A percentile compares a stretch with the other conserved stretches of the same genome.
phyloP scores from a whole-genome alignment of 2,113 vertebrate genomes.

The Campylorhamphus procurvoides region DNA sequence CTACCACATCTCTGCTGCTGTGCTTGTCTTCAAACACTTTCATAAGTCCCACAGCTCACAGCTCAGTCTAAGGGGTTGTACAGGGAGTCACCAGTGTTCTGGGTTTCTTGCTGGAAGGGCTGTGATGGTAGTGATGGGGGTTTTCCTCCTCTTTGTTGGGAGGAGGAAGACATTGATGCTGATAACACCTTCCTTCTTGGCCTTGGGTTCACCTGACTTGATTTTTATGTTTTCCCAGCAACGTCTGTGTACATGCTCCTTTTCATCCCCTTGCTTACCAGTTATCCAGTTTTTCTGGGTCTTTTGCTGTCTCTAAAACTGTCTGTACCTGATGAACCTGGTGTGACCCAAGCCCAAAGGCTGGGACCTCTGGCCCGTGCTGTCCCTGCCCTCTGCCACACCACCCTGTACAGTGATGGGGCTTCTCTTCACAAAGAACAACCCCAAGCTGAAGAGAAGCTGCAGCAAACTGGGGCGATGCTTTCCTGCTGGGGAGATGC shows the following conservation, averaged over 20 bases:
- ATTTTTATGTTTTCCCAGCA: neutral
- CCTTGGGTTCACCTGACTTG: neutral
- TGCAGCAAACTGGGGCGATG: neutral
- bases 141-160: neutral
- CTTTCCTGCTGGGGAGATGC: neutral
- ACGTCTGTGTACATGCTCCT: neutral
- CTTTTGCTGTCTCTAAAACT: neutral
- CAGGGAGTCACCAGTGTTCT: neutral
- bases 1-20: neutral
- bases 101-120: accelerated
- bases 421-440: neutral
- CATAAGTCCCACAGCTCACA: neutral
- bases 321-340: accelerated
- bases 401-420: accelerated
- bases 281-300: neutral
- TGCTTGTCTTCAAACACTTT: accelerated
- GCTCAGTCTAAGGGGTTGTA: too few species aligned
- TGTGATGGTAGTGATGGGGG: neutral
- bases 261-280: accelerated
- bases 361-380: neutral
- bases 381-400: neutral
- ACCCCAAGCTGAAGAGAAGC: neutral
- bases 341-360: neutral
- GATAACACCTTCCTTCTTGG: neutral
- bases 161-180: neutral